These are phyloP conservation scores for Tachyglossus aculeatus DNA, from an alignment of 2,797 vertebrate genomes.

Conservation along the genomic window DNA sequence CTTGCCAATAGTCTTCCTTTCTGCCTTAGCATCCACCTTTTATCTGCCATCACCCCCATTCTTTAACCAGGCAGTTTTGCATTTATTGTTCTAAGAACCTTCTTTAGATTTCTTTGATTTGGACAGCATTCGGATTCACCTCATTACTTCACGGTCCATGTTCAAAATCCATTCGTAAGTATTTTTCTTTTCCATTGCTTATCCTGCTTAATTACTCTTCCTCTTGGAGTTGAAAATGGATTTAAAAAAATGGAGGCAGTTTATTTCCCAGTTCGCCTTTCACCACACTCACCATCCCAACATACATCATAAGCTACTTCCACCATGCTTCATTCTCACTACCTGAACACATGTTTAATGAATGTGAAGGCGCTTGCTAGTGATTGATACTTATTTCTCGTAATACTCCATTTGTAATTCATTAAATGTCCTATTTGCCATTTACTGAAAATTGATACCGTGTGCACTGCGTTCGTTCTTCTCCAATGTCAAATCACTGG, in stretches of 20 bases:
- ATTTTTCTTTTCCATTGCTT: constrained; percentile 23
- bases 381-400: constrained; percentile 63
- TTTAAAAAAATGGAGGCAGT: constrained; percentile 12
- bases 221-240: background rate
- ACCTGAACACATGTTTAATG: constrained; percentile 51
- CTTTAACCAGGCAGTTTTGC: too few relatives aligned
- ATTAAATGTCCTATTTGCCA: constrained; percentile 67
- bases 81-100: constrained; percentile 14
- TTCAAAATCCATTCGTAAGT: constrained; percentile 27
- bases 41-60: too few relatives aligned
- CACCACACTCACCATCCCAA: background rate
- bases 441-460: constrained; percentile 67
- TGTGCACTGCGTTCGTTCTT: constrained; percentile 48
- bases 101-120: constrained; percentile 9
- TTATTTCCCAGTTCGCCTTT: background rate
- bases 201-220: background rate
- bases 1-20: constrained; percentile 5
- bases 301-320: constrained; percentile 12
- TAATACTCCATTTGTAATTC: constrained; percentile 63
- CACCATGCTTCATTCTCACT: constrained; percentile 8
- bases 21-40: background rate
- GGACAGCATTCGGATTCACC: constrained; percentile 30
- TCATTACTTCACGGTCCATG: background rate
- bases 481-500: constrained; percentile 57
- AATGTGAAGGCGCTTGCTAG: constrained; percentile 37